Conservation (phyloP, 2,888 invertebrate genomes). For the Anaspis maculata region DNA sequence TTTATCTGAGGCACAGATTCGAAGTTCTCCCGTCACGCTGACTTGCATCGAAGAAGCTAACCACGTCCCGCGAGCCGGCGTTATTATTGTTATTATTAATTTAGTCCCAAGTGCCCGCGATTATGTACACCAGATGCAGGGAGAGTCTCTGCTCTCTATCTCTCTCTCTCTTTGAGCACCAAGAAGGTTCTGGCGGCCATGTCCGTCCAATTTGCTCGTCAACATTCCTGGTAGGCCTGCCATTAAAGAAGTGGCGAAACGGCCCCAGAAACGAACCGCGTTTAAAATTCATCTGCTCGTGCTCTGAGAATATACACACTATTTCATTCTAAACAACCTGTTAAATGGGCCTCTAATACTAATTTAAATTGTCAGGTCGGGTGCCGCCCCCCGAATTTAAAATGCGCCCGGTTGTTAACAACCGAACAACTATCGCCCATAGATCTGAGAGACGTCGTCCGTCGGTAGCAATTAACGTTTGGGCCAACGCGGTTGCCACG, state of each 20-base stretch:
- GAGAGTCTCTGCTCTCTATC: too few relatives aligned
- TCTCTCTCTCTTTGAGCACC: too few relatives aligned
- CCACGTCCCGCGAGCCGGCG: too few relatives aligned
- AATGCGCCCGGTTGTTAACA: constrained; percentile 25
- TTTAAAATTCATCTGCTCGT: constrained; percentile 29
- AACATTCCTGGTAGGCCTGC: constrained; percentile 18
- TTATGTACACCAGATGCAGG: too few relatives aligned
- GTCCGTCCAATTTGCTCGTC: constrained; percentile 12
- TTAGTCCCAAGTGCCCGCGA: constrained; percentile 11
- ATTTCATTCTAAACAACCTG: constrained; percentile 26
- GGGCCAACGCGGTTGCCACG: constrained; percentile 25
- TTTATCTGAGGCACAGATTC: too few relatives aligned
- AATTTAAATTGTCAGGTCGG: constrained; percentile 28
- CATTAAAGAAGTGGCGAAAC: constrained; percentile 17
- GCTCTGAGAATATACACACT: too few relatives aligned
- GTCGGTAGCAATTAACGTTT: constrained; percentile 28
- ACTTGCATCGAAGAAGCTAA: too few relatives aligned
- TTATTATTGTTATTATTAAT: constrained; percentile 16
- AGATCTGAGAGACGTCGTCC: constrained; percentile 23
- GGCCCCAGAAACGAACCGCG: constrained; percentile 24
- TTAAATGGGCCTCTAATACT: constrained; percentile 21
- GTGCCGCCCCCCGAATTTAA: constrained; percentile 26
- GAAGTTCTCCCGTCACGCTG: too few relatives aligned
- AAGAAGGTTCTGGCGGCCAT: too few relatives aligned
- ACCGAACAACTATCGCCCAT: constrained; percentile 20